Percentiles rank a stretch among this genome's conserved stretches.
Evolutionary conservation across 2,797 vertebrate genomes (phyloP).

Genomic region (Australoheros facetus): DNA sequence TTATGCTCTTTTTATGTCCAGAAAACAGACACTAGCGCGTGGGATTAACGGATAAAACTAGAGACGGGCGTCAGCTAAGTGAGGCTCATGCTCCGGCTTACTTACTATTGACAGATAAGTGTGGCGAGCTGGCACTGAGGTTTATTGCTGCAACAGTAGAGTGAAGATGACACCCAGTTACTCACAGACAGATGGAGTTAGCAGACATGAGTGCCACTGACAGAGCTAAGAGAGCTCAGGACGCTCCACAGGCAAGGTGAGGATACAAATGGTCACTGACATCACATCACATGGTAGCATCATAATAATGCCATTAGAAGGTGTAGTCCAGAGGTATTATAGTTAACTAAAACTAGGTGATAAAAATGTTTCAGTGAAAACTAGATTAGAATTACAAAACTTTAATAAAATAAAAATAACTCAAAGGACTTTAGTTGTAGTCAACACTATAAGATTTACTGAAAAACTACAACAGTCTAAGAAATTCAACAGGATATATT

Average conservation of each 20-base stretch:
- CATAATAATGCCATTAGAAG: not conserved
- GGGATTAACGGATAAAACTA: slow-evolving; percentile 63
- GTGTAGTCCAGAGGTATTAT: not conserved
- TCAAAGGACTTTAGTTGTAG: not conserved
- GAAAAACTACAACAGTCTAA: not conserved
- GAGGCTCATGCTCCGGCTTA: slow-evolving; percentile 59
- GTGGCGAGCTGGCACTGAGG: slow-evolving; percentile 53
- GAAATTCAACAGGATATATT: not conserved
- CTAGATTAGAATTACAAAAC: not conserved
- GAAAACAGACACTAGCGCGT: slow-evolving; percentile 54
- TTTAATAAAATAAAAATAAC: no score
- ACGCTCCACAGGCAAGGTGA: slow-evolving; percentile 16
- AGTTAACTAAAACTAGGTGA: not conserved
- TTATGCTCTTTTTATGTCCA: slow-evolving; percentile 28
- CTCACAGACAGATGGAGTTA: slow-evolving; percentile 51
- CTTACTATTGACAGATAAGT: slow-evolving; percentile 64
- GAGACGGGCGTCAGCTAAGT: slow-evolving; percentile 58
- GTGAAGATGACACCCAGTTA: slow-evolving; percentile 44
- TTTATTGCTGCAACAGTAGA: slow-evolving; percentile 60
- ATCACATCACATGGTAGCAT: slow-evolving; percentile 12
- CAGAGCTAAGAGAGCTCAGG: slow-evolving; percentile 35
- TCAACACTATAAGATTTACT: not conserved
- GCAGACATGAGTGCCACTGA: slow-evolving; percentile 14
- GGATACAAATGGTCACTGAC: slow-evolving; percentile 12
- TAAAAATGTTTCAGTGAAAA: not conserved